Conservation (phyloP, 2,113 vertebrate genomes). For the Scatophagus argus region DNA sequence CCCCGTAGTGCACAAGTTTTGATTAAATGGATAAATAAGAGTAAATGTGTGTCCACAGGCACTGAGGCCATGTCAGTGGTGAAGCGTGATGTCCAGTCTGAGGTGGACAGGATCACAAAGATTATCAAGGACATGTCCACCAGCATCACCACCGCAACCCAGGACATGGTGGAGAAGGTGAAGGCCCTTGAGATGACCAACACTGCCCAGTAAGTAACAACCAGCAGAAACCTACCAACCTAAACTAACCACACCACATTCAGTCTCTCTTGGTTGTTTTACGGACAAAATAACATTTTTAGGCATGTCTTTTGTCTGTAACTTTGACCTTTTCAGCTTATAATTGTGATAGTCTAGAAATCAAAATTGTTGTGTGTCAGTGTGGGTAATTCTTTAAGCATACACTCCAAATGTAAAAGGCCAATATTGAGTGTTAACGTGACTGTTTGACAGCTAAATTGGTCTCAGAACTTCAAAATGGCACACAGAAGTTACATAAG, state of each 20-base stretch:
- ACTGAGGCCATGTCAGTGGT: constrained; percentile 70
- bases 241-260: neutral
- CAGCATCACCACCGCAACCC: constrained; percentile 33
- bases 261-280: neutral
- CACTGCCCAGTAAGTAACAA: constrained; percentile 73
- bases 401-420: neutral
- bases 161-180: constrained; percentile 71
- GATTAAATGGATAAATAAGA: neutral
- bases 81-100: constrained; percentile 66
- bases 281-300: neutral
- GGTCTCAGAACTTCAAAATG: neutral
- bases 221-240: neutral
- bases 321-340: neutral
- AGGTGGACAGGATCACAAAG: constrained; percentile 63
- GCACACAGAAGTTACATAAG: neutral
- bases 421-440: neutral
- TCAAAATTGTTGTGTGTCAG: neutral
- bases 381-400: neutral
- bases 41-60: constrained; percentile 49
- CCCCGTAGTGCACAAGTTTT: neutral
- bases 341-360: neutral
- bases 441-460: neutral
- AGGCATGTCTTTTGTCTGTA: neutral
- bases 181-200: constrained; percentile 69
- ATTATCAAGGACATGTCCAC: constrained; percentile 64